phyloP scores from a whole-genome alignment of 1,140 invertebrate genomes.

The Homalodisca vitripennis region DNA sequence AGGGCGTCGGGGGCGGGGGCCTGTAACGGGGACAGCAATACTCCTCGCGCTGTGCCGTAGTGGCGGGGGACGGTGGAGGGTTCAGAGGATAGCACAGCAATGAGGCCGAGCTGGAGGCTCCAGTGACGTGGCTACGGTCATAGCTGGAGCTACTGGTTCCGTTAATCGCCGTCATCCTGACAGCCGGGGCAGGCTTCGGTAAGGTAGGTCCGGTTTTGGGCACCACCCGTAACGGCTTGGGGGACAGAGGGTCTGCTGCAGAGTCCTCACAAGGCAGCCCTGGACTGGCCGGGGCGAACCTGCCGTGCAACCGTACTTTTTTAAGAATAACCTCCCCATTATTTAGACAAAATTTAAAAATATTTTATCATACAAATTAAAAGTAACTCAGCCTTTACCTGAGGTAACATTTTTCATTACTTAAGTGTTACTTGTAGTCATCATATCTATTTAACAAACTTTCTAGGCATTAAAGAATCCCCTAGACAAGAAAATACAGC shows the following conservation, averaged over 20 bases:
- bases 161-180: constrained; percentile 63
- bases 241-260: constrained; percentile 59
- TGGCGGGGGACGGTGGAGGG: constrained; percentile 70
- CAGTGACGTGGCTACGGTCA: constrained; percentile 78
- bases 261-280: constrained; percentile 49
- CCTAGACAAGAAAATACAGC: too few species aligned
- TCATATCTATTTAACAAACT: too few species aligned
- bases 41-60: constrained; percentile 67
- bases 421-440: too few species aligned
- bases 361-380: too few species aligned
- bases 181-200: constrained; percentile 42
- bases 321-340: too few species aligned
- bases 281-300: constrained; percentile 11
- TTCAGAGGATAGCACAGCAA: constrained; percentile 72
- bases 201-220: not conserved
- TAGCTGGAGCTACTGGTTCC: constrained; percentile 62
- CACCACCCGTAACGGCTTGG: constrained; percentile 47
- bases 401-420: too few species aligned
- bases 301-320: too few species aligned
- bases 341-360: too few species aligned
- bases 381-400: too few species aligned
- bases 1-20: constrained; percentile 89
- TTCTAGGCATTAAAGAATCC: too few species aligned
- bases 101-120: constrained; percentile 66
- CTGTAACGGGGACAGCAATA: constrained; percentile 72